These are phyloP conservation scores for Mus musculus DNA, from an alignment of 2,113 vertebrate species.

Conservation along the genomic window GRCm39 chr5:97590001-97590500, in stretches of 20 bases:
- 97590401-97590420: not conserved
- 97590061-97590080: conserved; percentile 14
- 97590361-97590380: not conserved
- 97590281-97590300: not conserved
- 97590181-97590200: not conserved
- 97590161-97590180: not conserved
- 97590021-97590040: not conserved
- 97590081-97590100: not conserved
- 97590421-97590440: not conserved
- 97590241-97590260: not conserved
- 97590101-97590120: not conserved
- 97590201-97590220: not conserved
- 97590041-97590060: not conserved
- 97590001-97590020: not conserved
- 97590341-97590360: not conserved
- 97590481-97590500: not conserved
- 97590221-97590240: not conserved
- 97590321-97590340: not conserved
- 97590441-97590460: not conserved
- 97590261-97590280: not conserved
- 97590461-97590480: not conserved
- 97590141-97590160: not conserved
- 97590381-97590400: not conserved
- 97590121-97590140: not conserved
- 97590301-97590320: not conserved